Conservation (phyloP, 1,140 invertebrate genomes). For the Pygmarrhopalites habei region DNA sequence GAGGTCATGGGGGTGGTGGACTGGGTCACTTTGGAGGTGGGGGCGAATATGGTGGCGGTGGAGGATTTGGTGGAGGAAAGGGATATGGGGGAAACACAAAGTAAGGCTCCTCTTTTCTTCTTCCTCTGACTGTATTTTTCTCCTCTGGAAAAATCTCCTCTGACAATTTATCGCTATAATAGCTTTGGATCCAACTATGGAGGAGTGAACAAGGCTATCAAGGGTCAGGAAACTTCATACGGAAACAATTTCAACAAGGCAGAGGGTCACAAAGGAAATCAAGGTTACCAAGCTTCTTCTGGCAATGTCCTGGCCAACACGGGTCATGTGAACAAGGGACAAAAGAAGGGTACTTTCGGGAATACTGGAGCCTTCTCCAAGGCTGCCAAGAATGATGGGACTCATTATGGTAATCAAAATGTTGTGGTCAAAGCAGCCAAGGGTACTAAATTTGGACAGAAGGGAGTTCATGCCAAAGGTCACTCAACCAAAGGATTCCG, state of each 20-base stretch:
- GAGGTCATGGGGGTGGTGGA: slow-evolving; percentile 13
- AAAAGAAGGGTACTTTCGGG: slow-evolving; percentile 36
- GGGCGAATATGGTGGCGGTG: slow-evolving; percentile 19
- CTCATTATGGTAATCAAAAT: slow-evolving; percentile 27
- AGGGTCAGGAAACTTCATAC: slow-evolving; percentile 18
- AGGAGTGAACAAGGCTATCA: slow-evolving; percentile 25
- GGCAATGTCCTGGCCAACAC: slow-evolving; percentile 11
- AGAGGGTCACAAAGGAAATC: slow-evolving; percentile 23
- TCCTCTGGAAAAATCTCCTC: too few species aligned
- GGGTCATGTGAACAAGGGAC: slow-evolving; percentile 32
- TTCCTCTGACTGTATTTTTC: too few species aligned
- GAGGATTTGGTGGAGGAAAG: slow-evolving; percentile 11
- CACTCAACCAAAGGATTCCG: slow-evolving; percentile 37
- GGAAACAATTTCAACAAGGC: slow-evolving; percentile 7
- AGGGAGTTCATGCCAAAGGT: slow-evolving; percentile 36
- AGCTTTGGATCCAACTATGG: slow-evolving; percentile 27
- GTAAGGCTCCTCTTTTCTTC: neutral
- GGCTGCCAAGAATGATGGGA: slow-evolving; percentile 28
- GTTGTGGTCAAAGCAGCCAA: slow-evolving; percentile 31
- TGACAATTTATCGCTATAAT: too few species aligned
- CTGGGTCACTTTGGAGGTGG: too few species aligned
- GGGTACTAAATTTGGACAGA: slow-evolving; percentile 28
- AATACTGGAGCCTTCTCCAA: slow-evolving; percentile 21
- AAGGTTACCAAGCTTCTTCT: slow-evolving; percentile 20
- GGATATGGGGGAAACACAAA: slow-evolving; percentile 10